Base-by-base conservation (phyloP, 2,888 invertebrate species). In the Lumbricus terrestris region DNA sequence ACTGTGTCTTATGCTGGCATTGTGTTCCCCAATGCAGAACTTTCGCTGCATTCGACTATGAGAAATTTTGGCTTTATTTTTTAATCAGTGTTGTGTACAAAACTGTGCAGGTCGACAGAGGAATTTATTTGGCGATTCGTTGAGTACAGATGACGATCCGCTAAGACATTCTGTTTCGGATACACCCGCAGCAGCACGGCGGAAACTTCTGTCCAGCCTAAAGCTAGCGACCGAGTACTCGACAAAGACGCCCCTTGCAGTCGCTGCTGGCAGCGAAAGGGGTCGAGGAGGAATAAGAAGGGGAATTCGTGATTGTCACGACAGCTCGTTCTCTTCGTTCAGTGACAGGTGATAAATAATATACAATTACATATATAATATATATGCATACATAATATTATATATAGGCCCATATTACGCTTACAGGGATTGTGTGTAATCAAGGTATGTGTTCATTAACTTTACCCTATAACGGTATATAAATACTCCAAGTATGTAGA, bases 141-240 rank as follows among this genome's bases (percentile, higher is more conserved):
- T 69, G 69, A 69, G n/a, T n/a, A 69, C 69, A n/a, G 69, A 69
- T 69, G 69, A 69, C 69, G 69, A 69, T 69, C 69, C n/a, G 69
- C 13, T n/a, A 13, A 69, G 69, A 69, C 69, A 3, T 1, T 69
- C 11, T 69, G 69, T 69, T 54, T 54, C 54, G 54, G 54, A 54
- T 29, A 69, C 69, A 69, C 8, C n/a, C n/a, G 29, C 29, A 15
- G 69, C 69, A 29, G n/a, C 47, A 29, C 13, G 69, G 69, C 69
- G 16, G 8, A 29, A 69, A n/a, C 69, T 29, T 69, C 69, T 11
- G 69, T 69, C 69, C 69, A 69, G 69, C 69, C 69, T 69, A 69
- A n/a, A 13, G n/a, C n/a, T 0, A 8, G 69, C 69, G 69, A 69
- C n/a, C 29, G 69, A 69, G 69, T 3, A 16, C 47, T 69, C n/a